phyloP scores from a whole-genome alignment of 2,113 vertebrate genomes.

The Bettongia penicillata region DNA sequence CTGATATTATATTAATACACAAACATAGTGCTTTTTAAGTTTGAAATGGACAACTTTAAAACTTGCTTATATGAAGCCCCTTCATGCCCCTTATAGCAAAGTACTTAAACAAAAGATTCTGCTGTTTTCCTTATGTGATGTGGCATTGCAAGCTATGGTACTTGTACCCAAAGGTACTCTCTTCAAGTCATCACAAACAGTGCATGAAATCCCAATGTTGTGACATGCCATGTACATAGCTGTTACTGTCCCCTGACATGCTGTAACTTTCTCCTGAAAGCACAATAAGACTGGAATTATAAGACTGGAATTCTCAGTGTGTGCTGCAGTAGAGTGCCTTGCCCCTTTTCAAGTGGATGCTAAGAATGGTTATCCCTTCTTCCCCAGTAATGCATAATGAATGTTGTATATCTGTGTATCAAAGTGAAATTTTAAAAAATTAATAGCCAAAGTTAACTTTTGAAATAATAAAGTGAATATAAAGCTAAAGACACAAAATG shows the following conservation, averaged over 20 bases:
- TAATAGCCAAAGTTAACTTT: constrained; percentile 23
- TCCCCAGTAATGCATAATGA: constrained; percentile 41
- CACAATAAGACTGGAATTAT: constrained; percentile 21
- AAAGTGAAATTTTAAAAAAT: constrained; percentile 14
- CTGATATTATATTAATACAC: neutral
- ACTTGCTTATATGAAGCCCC: neutral
- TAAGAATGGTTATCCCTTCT: constrained; percentile 34
- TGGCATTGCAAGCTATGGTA: constrained; percentile 30
- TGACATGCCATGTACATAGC: constrained; percentile 10
- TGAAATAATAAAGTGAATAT: constrained; percentile 49
- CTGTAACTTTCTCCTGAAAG: constrained; percentile 20
- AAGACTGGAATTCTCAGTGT: constrained; percentile 34
- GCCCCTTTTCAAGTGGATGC: constrained; percentile 44
- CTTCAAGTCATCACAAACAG: constrained; percentile 1
- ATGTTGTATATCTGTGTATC: constrained; percentile 55
- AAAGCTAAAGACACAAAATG: constrained; percentile 31
- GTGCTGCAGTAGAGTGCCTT: constrained; percentile 23
- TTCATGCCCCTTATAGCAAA: neutral
- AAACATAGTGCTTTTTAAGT: neutral
- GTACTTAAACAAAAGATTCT: neutral
- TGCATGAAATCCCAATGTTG: neutral
- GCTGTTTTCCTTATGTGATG: constrained; percentile 21
- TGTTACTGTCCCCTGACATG: neutral
- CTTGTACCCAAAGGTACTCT: constrained; percentile 28
- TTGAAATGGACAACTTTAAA: neutral